Base-by-base conservation (phyloP, 1,140 invertebrate species). In the Nixonia krombeini region DNA sequence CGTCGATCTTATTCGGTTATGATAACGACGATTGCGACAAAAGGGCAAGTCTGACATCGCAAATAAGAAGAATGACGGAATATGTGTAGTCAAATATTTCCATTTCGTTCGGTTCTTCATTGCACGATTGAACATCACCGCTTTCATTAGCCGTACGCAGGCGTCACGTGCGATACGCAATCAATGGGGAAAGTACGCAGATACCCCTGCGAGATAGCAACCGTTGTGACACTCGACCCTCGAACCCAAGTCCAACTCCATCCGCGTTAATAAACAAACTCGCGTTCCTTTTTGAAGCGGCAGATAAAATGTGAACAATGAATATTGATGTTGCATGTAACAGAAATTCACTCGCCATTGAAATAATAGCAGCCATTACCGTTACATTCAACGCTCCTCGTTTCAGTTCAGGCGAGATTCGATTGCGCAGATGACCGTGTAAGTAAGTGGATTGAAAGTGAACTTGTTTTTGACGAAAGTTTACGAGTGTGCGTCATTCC, bases 131-230 rank as follows among this genome's bases (percentile, higher is more conserved):
- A 67, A 61, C 67, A 78, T 72, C 52, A 62, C 29, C 25, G 45
- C 23, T 56, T 53, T 56, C 42, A 55, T 64, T 57, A 64, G 76
- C 65, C 59, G 12, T 26, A 66, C 75, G 71, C 78, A 69, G 70
- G 73, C 66, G 72, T 69, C 63, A 37, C 46, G 46, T 67, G 38
- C 59, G 66, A 68, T 69, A 61, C 40, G 52, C 70, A 78, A 79
- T 80, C 76, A 73, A 80, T 80, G 76, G 44, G 59, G 57, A 44
- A 75, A 74, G 76, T 75, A 75, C 65, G 69, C 64, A 61, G 61
- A 61, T 64, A 47, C 35, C 49, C 59, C 46, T 41, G 31, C 67
- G 50, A 74, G 33, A 63, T 56, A 45, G 45, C 59, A 50, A 44
- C 59, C 51, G 12, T 10, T 31, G 45, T 50, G 44, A 28, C 23